Evolutionary conservation across 53 echinoderm and acorn worm species (phyloP).

Genomic region (Luidia sarsii): DNA sequence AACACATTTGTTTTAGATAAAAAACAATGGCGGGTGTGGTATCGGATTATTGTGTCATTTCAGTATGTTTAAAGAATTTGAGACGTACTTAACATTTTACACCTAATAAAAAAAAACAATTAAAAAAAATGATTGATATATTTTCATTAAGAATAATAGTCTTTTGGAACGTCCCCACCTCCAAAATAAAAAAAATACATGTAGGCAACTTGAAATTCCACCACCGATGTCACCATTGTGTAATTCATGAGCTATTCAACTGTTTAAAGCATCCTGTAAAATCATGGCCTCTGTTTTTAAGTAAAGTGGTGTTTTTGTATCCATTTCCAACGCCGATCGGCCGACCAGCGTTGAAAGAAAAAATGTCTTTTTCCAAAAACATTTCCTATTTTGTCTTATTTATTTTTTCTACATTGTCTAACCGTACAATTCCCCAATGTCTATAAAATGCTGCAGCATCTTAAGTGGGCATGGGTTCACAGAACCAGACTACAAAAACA

Average conservation of each 20-base stretch:
- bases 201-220: too few species aligned
- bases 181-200: too few species aligned
- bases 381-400: too few species aligned
- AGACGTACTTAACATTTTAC: constrained; percentile 7
- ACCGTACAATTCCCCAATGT: too few species aligned
- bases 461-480: too few species aligned
- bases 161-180: too few species aligned
- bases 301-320: not conserved
- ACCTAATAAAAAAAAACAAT: not conserved
- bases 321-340: constrained; percentile 1
- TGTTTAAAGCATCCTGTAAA: constrained; percentile 6
- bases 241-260: not conserved
- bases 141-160: too few species aligned
- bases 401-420: too few species aligned
- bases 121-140: too few species aligned
- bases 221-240: too few species aligned
- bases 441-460: too few species aligned
- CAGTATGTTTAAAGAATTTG: constrained; percentile 6
- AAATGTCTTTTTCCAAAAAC: not conserved
- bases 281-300: not conserved
- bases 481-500: too few species aligned
- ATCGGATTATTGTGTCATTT: constrained; percentile 14
- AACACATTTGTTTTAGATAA: not conserved
- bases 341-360: not conserved
- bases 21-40: constrained; percentile 7